These are phyloP conservation scores for Lithophane socia DNA, from an alignment of 2,888 invertebrate genomes.

Conservation along the genomic window DNA sequence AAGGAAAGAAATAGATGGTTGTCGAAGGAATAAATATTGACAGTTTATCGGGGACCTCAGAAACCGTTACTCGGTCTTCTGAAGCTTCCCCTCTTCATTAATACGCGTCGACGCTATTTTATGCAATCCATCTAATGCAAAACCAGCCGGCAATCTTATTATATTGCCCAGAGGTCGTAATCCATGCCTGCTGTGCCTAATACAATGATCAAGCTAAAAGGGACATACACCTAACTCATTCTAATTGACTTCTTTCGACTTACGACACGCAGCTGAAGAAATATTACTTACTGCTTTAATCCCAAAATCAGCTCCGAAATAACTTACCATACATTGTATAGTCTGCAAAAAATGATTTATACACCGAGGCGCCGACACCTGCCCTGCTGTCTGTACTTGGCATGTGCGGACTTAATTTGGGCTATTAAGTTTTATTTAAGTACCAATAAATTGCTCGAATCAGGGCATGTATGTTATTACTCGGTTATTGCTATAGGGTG, in stretches of 20 bases:
- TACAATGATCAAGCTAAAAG: not conserved
- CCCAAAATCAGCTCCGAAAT: slow-evolving; percentile 28
- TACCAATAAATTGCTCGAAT: slow-evolving; percentile 57
- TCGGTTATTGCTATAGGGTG: slow-evolving; percentile 40
- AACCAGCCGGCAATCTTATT: not conserved
- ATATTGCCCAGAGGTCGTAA: not conserved
- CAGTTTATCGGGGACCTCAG: not conserved
- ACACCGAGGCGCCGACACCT: slow-evolving; percentile 53
- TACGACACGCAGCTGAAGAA: slow-evolving; percentile 46
- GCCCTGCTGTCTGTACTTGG: slow-evolving; percentile 61
- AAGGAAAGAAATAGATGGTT: not conserved
- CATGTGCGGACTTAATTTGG: slow-evolving; percentile 63
- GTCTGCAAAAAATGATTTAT: slow-evolving; percentile 59
- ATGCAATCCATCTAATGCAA: not conserved
- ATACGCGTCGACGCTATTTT: not conserved
- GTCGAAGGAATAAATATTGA: not conserved
- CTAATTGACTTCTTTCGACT: slow-evolving; percentile 8
- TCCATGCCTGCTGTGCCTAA: not conserved
- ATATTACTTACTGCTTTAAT: slow-evolving; percentile 12
- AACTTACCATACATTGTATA: slow-evolving; percentile 51
- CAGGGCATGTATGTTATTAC: slow-evolving; percentile 45
- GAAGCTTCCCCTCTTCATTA: not conserved
- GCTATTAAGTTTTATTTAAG: slow-evolving; percentile 53
- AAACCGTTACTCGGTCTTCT: not conserved
- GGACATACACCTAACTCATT: not conserved